Conservation (phyloP, 2,888 invertebrate species). For the Trichacis sp. region DNA sequence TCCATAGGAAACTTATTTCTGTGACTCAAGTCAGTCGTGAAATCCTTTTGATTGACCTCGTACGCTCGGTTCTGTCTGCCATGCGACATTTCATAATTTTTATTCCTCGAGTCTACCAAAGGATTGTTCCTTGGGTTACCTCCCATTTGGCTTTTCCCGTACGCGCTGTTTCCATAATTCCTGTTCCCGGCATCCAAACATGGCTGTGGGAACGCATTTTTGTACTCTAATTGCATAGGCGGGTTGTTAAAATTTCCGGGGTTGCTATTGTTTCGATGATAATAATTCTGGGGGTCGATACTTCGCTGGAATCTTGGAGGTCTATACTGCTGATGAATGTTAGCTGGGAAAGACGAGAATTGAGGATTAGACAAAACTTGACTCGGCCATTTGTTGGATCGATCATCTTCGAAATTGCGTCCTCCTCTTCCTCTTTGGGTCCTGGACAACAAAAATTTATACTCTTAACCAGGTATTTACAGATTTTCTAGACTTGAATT, state of each 20-base stretch:
- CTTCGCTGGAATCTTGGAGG: conserved; percentile 76
- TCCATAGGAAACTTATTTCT: conserved; percentile 49
- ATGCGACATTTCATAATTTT: conserved; percentile 49
- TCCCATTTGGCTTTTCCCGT: conserved; percentile 47
- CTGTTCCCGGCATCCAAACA: conserved; percentile 44
- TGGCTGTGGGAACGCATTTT: conserved; percentile 48
- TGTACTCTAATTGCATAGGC: conserved; percentile 49
- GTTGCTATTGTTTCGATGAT: conserved; percentile 50
- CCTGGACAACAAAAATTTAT: conserved; percentile 46
- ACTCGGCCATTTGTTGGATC: conserved; percentile 50
- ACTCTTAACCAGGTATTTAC: no score
- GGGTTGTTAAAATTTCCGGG: conserved; percentile 35
- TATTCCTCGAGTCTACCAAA: conserved; percentile 49
- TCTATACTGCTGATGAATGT: conserved; percentile 64
- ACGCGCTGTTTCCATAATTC: conserved; percentile 40
- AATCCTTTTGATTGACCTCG: conserved; percentile 47
- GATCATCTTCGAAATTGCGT: conserved; percentile 55
- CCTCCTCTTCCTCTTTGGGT: conserved; percentile 48
- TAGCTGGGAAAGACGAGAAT: conserved; percentile 38
- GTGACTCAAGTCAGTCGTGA: conserved; percentile 49
- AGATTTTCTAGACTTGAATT: no score
- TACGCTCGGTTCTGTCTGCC: conserved; percentile 52
- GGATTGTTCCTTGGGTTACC: conserved; percentile 49
- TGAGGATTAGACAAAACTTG: conserved; percentile 6
- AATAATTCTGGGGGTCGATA: conserved; percentile 52